A percentile compares a stretch with the other conserved stretches of the same genome.
Evolutionary conservation across 2,113 vertebrate species (phyloP).

Genomic region (Pogonocichla stellata): DNA sequence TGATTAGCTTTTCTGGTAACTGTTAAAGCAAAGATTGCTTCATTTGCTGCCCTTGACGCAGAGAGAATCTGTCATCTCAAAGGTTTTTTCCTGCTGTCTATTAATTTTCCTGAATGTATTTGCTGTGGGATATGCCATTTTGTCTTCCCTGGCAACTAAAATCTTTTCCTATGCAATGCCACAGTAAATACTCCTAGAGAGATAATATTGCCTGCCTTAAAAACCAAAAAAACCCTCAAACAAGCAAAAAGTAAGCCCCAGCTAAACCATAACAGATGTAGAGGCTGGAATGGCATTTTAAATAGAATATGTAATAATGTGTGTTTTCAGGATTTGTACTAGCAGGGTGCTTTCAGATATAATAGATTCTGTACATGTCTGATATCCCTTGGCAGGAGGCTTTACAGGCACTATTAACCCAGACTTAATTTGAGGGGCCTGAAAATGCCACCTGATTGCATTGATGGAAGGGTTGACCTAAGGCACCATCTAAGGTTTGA

Average conservation of each 20-base stretch:
- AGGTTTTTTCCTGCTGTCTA: neutral
- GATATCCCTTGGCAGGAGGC: neutral
- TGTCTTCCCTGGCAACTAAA: neutral
- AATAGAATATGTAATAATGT: neutral
- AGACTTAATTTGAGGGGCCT: neutral
- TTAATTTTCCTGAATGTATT: neutral
- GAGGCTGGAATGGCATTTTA: neutral
- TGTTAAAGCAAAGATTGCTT: neutral
- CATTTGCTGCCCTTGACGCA: neutral
- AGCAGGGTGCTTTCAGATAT: neutral
- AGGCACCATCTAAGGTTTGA: neutral
- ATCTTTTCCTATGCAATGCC: neutral
- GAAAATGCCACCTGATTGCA: neutral
- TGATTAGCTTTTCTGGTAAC: conserved; percentile 23
- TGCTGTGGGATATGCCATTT: neutral
- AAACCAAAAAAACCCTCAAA: neutral
- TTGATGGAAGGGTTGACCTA: neutral
- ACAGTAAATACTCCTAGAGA: neutral
- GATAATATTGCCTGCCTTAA: neutral
- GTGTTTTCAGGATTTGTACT: neutral
- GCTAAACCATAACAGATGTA: neutral
- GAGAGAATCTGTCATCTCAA: neutral
- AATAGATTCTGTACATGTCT: neutral
- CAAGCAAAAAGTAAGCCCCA: neutral
- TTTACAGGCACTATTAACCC: neutral